Base-by-base conservation (phyloP, 2,888 invertebrate genomes). In the Macaria notata region DNA sequence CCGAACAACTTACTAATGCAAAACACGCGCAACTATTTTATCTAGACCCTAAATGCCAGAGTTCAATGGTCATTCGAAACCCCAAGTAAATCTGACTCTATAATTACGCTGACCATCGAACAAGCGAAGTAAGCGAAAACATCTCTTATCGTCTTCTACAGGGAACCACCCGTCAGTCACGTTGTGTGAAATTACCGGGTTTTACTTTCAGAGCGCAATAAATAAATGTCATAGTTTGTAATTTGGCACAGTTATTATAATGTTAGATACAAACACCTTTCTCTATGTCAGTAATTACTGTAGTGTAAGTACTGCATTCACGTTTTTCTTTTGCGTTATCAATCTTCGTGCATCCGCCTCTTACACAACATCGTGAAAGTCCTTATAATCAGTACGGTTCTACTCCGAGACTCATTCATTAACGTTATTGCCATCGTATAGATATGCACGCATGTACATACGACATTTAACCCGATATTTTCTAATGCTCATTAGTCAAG, bases 161-260 rank as follows among this genome's bases (percentile, higher is more conserved):
- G 68, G 68, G 64, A 68, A 73, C 75, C 74, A 76, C 76, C 78
- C 73, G 76, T 82, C 77, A 80, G 78, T 82, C 84, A 81, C 75
- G 73, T 74, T 73, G 63, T 64, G 69, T 73, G 76, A 81, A 84
- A 81, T 83, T 79, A 75, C 77, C 64, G 68, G 70, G 71, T 79
- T 75, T 78, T 79, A 83, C 84, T 86, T 86, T 86, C 84, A 70
- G 82, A 83, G 74, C 73, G 70, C 70, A 73, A 84, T 83, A 81
- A 76, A 79, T 83, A 81, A 84, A 85, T 84, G 84, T 84, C 84
- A 83, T 81, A 81, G 78, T 82, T 79, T 78, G 82, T 80, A 79
- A 85, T 83, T 81, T 84, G 73, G 75, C 69, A 73, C 75, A 78
- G 79, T 79, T 81, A 81, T 84, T 84, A 83, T 76, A 73, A 79